These are phyloP conservation scores for Cheilinus undulatus DNA, from an alignment of 2,113 vertebrate species.

Conservation along the genomic window DNA sequence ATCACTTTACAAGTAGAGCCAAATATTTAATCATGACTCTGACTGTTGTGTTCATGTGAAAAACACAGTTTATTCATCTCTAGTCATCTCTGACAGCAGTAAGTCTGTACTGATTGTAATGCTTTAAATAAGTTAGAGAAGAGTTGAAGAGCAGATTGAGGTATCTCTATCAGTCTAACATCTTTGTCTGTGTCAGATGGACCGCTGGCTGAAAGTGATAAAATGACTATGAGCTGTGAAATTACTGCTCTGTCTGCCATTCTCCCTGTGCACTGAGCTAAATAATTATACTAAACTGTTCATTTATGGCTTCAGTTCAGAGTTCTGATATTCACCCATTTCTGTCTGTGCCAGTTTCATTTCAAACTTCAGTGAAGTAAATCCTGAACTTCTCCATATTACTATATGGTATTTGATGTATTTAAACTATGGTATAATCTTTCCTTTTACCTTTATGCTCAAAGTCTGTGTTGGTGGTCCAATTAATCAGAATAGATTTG, in stretches of 20 bases:
- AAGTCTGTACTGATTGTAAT: constrained; percentile 2
- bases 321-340: constrained; percentile 54
- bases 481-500: no score
- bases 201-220: constrained; percentile 35
- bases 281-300: constrained; percentile 59
- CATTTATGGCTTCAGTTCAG: constrained; percentile 51
- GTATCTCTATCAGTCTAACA: constrained; percentile 37
- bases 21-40: no score
- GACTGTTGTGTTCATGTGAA: no score
- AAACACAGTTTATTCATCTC: no score
- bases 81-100: no score
- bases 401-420: neutral
- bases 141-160: constrained; percentile 47
- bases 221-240: constrained; percentile 65
- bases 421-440: no score
- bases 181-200: constrained; percentile 43
- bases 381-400: constrained; percentile 49
- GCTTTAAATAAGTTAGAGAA: constrained; percentile 21
- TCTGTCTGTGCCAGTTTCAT: constrained; percentile 43
- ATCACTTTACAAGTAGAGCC: no score
- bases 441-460: no score
- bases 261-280: constrained; percentile 49
- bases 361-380: constrained; percentile 48
- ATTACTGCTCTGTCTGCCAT: constrained; percentile 61
- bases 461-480: no score